A percentile compares a stretch with the other conserved stretches of the same genome.
Conservation (phyloP, 64 coral and sea anemone genomes). For the Anthopleura sola region DNA sequence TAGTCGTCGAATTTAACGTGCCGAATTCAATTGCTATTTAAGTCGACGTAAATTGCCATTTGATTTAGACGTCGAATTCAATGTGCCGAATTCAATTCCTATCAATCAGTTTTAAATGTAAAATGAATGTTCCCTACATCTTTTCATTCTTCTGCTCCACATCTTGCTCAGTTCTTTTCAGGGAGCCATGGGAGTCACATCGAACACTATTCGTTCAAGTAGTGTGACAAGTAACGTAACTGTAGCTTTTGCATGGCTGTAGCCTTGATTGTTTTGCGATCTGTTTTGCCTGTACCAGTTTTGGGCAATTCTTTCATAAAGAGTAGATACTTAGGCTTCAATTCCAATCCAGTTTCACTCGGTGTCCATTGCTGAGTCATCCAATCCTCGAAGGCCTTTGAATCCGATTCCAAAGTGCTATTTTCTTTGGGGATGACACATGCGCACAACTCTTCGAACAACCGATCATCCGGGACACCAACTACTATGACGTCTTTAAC, state of each 20-base stretch:
- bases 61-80: no score
- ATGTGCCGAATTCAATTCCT: no score
- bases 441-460: conserved; percentile 26
- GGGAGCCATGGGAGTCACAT: no score
- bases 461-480: conserved; percentile 23
- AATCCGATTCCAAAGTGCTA: neutral
- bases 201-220: neutral
- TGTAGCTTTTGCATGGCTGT: neutral
- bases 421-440: conserved; percentile 12
- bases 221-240: neutral
- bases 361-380: neutral
- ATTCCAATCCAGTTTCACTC: neutral
- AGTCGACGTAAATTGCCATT: no score
- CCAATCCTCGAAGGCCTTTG: neutral
- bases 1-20: no score
- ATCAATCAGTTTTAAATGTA: no score
- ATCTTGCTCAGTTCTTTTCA: no score
- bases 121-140: no score
- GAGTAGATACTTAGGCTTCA: conserved; percentile 11
- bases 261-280: neutral
- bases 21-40: no score
- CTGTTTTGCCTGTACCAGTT: neutral
- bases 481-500: conserved; percentile 16
- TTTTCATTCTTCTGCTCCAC: no score
- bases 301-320: neutral